These are phyloP conservation scores for Excalfactoria chinensis DNA, from an alignment of 2,113 vertebrate genomes.

Conservation along the genomic window DNA sequence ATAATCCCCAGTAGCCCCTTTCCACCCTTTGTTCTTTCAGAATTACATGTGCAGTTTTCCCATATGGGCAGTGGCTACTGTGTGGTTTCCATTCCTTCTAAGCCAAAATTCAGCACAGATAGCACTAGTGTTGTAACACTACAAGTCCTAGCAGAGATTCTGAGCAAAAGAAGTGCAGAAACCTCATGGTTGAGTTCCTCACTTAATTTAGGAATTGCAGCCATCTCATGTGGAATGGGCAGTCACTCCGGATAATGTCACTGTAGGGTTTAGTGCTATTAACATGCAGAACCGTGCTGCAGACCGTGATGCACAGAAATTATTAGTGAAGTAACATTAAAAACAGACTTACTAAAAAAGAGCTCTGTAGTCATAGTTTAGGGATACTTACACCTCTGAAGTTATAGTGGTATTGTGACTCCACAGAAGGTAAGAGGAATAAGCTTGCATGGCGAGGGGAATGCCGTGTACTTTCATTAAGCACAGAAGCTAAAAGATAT, in stretches of 20 bases:
- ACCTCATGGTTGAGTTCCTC: neutral
- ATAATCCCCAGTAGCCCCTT: neutral
- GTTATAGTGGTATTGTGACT: neutral
- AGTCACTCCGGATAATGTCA: neutral
- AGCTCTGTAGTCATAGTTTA: accelerated
- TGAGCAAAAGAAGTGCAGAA: neutral
- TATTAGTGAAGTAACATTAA: neutral
- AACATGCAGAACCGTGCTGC: neutral
- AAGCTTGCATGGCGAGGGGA: neutral
- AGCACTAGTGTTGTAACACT: neutral
- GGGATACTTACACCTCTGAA: neutral
- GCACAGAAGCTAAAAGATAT: neutral
- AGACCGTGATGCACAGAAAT: neutral
- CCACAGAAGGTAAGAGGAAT: neutral
- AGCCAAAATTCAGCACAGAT: neutral
- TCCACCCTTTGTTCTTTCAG: neutral
- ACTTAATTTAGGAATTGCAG: neutral
- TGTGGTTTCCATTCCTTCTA: neutral
- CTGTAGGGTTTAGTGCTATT: neutral
- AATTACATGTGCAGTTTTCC: neutral
- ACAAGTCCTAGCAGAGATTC: neutral
- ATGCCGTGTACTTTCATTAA: neutral
- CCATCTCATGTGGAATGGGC: neutral
- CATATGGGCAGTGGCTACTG: neutral
- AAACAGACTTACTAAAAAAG: neutral